A percentile compares a stretch with the other conserved stretches of the same genome.
These are phyloP conservation scores for Himalopsyche anomala DNA, from an alignment of 2,888 invertebrate species.

Conservation along the genomic window DNA sequence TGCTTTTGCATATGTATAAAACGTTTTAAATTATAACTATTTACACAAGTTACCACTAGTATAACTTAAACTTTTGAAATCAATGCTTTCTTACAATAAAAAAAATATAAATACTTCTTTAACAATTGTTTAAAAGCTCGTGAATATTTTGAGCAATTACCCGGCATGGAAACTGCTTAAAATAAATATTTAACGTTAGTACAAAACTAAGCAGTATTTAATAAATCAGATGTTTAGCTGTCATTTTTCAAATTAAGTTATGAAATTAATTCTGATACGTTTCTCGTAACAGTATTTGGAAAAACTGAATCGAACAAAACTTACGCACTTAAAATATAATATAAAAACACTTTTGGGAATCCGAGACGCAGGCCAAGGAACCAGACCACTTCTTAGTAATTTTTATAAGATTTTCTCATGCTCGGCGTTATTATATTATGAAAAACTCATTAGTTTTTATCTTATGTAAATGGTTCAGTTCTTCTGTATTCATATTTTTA, in stretches of 20 bases:
- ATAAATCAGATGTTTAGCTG: background rate
- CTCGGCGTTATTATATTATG: constrained; percentile 6
- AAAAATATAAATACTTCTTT: too few species aligned
- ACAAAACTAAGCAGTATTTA: background rate
- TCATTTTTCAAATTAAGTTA: constrained; percentile 19
- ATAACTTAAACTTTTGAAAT: too few species aligned
- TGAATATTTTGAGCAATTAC: too few species aligned
- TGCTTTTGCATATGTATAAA: too few species aligned
- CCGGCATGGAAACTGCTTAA: background rate
- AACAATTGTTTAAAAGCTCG: too few species aligned
- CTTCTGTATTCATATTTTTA: background rate
- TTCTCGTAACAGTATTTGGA: background rate
- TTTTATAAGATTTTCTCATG: background rate
- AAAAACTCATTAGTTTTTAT: background rate
- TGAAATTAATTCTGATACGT: constrained; percentile 37
- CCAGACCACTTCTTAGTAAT: constrained; percentile 2
- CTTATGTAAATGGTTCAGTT: background rate
- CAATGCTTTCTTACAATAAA: too few species aligned
- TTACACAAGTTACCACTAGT: too few species aligned
- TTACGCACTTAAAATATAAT: constrained; percentile 39
- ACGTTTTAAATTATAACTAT: too few species aligned
- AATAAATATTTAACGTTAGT: background rate
- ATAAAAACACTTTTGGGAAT: constrained; percentile 51
- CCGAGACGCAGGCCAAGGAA: background rate
- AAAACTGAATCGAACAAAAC: constrained; percentile 47